Conservation (phyloP, 2,113 vertebrate genomes). For the Semnopithecus entellus region DNA sequence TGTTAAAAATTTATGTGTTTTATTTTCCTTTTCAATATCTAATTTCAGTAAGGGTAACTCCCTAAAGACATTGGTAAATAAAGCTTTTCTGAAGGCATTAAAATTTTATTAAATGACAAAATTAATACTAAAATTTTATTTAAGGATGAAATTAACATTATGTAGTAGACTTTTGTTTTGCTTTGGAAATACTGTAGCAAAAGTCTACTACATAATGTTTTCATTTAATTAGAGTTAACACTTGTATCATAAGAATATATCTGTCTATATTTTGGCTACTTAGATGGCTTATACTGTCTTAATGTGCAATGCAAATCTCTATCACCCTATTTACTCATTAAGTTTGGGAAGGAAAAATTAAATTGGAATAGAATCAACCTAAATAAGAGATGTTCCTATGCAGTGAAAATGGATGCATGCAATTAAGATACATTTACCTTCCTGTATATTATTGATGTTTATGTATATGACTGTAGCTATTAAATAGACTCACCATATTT, state of each 20-base stretch:
- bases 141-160: neutral
- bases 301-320: slow-evolving; percentile 84
- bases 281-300: slow-evolving; percentile 88
- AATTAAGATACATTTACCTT: slow-evolving; percentile 59
- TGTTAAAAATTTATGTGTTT: slow-evolving; percentile 1
- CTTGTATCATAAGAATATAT: slow-evolving; percentile 82
- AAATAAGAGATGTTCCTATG: slow-evolving; percentile 84
- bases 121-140: neutral
- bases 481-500: slow-evolving; percentile 19
- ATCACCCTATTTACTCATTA: slow-evolving; percentile 87
- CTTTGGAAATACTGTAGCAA: neutral
- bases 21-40: neutral
- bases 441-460: neutral
- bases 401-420: slow-evolving; percentile 74
- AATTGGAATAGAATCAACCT: slow-evolving; percentile 80
- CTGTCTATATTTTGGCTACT: slow-evolving; percentile 82
- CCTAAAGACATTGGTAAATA: neutral
- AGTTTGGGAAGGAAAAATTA: slow-evolving; percentile 81
- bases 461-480: neutral
- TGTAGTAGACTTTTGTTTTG: too few relatives aligned
- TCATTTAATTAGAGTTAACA: slow-evolving; percentile 60
- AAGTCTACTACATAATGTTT: neutral
- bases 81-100: neutral
- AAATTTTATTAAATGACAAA: neutral
- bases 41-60: neutral